A percentile compares a stretch with the other conserved stretches of the same genome.
Evolutionary conservation across 2,797 vertebrate genomes (phyloP).

Genomic region (Halcyon chelicuti): DNA sequence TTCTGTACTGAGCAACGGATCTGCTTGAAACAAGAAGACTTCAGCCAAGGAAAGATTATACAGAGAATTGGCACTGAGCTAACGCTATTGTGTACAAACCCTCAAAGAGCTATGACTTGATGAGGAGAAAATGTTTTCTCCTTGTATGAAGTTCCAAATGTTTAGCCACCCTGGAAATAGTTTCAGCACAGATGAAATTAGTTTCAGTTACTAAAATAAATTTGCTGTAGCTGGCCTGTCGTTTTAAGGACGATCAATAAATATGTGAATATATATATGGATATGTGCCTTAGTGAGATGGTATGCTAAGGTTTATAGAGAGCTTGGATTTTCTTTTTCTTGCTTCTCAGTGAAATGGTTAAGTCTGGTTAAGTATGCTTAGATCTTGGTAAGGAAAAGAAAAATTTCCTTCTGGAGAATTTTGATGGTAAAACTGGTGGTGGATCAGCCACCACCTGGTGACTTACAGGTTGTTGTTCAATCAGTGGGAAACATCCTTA

Average conservation of each 20-base stretch:
- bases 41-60: not conserved
- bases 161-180: slow-evolving; percentile 12
- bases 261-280: not conserved
- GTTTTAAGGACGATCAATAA: not conserved
- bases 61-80: not conserved
- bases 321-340: not conserved
- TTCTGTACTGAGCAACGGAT: not conserved
- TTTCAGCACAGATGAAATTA: not conserved
- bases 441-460: not conserved
- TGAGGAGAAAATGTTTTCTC: slow-evolving; percentile 35
- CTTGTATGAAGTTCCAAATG: not conserved
- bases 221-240: not conserved
- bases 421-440: not conserved
- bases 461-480: not conserved
- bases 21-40: slow-evolving; percentile 1
- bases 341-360: not conserved
- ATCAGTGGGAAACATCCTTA: not conserved
- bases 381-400: not conserved
- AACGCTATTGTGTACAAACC: slow-evolving; percentile 12
- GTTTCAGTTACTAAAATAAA: slow-evolving; percentile 4
- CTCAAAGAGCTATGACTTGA: slow-evolving; percentile 16
- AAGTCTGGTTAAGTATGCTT: not conserved
- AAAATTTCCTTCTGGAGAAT: not conserved
- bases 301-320: not conserved
- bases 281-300: not conserved